These are phyloP conservation scores for Anguilla obscura DNA, from an alignment of 2,797 vertebrate genomes.

Conservation along the genomic window DNA sequence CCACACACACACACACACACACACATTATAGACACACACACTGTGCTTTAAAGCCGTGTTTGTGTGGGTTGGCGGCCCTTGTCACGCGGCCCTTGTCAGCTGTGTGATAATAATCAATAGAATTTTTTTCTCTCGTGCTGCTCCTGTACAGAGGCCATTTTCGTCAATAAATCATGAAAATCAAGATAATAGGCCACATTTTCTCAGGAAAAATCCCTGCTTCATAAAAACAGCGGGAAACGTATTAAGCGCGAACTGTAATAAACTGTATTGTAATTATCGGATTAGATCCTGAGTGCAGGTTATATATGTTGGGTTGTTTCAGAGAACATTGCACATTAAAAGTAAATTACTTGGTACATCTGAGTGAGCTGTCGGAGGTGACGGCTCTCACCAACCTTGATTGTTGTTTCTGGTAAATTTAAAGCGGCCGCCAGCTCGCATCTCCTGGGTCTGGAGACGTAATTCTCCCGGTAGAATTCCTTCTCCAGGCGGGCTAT, in stretches of 20 bases:
- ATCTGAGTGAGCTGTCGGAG: neutral
- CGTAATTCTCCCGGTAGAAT: conserved; percentile 97
- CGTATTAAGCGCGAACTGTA: neutral
- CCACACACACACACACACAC: neutral
- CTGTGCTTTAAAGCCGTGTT: neutral
- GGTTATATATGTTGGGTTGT: neutral
- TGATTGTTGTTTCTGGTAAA: conserved; percentile 97
- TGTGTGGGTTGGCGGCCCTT: neutral
- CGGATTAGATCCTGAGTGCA: neutral
- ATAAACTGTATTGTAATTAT: neutral
- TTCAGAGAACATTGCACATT: neutral
- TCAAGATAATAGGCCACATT: neutral
- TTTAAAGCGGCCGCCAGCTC: conserved; percentile 94
- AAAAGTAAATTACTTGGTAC: neutral
- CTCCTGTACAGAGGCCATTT: neutral
- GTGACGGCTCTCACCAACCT: conserved; percentile 70
- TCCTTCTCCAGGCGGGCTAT: conserved; percentile 95
- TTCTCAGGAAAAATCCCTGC: neutral
- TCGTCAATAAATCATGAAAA: neutral
- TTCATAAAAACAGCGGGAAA: neutral
- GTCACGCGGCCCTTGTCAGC: neutral
- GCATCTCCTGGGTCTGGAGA: conserved; percentile 93
- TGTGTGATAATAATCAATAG: neutral
- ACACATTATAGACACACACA: neutral
- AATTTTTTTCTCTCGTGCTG: neutral